phyloP scores from a whole-genome alignment of 2,888 invertebrate genomes.

The Troides aeacus region DNA sequence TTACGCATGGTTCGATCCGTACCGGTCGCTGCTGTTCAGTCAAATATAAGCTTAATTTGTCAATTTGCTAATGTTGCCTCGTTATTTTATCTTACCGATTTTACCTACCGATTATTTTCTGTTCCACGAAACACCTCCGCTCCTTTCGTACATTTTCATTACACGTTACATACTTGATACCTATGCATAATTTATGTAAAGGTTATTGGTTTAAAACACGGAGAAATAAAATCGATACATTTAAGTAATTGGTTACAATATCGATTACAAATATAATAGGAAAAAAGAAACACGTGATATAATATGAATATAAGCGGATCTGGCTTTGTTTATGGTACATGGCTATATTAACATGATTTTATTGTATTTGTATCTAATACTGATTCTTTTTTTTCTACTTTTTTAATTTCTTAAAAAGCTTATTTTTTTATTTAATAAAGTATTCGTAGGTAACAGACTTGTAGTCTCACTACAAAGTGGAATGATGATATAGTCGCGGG shows the following conservation, averaged over 20 bases:
- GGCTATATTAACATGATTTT: no score
- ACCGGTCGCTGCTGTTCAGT: conserved; percentile 30
- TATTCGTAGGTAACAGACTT: no score
- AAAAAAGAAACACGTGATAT: neutral
- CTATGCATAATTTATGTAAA: no score
- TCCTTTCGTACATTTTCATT: neutral
- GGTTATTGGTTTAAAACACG: no score
- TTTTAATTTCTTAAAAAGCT: no score
- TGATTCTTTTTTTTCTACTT: no score
- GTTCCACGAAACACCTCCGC: neutral
- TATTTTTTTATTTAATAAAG: no score
- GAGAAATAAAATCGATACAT: neutral
- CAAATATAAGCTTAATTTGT: conserved; percentile 32
- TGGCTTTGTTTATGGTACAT: neutral
- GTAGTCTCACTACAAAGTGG: no score
- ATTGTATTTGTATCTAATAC: no score
- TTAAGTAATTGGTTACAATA: neutral
- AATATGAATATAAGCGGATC: neutral
- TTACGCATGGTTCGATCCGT: conserved; percentile 29
- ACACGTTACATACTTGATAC: neutral
- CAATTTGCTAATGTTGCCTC: conserved; percentile 28
- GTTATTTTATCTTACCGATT: conserved; percentile 27
- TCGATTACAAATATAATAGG: neutral
- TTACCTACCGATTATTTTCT: conserved; percentile 9
- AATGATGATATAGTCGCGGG: no score